These are phyloP conservation scores for Peromyscus attwateri DNA, from an alignment of 2,797 vertebrate species.

Conservation along the genomic window DNA sequence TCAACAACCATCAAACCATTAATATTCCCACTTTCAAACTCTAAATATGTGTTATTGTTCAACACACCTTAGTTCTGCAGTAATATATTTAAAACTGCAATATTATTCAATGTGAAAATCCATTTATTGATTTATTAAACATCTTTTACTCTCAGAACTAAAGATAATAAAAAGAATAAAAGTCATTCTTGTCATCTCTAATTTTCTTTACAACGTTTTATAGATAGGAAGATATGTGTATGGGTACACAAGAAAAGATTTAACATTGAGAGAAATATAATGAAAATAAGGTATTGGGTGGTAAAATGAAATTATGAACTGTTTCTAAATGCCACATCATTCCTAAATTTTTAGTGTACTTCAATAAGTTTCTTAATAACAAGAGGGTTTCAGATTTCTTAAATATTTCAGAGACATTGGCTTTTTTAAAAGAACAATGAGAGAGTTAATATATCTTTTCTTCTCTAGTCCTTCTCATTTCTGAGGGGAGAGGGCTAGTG, in stretches of 20 bases:
- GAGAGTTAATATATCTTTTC: not conserved
- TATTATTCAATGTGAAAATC: constrained; percentile 14
- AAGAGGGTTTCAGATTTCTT: not conserved
- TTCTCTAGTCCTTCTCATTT: not conserved
- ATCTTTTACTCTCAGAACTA: not conserved
- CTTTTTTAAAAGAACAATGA: not conserved
- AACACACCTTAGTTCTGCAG: not conserved
- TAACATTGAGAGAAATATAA: constrained; percentile 10
- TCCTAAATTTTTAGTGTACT: not conserved
- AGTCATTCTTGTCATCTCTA: not conserved
- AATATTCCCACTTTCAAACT: not conserved
- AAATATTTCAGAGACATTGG: not conserved
- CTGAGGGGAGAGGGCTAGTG: too few relatives aligned
- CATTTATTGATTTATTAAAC: constrained; percentile 14
- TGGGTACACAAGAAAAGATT: not conserved
- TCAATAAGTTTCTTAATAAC: not conserved
- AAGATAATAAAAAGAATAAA: not conserved
- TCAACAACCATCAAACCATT: not conserved
- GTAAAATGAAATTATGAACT: not conserved
- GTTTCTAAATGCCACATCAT: not conserved
- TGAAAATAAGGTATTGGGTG: not conserved
- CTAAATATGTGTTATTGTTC: not conserved
- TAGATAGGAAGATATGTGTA: not conserved
- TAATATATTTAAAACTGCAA: not conserved
- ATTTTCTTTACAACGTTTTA: not conserved